Evolutionary conservation across 2,888 invertebrate species (phyloP), one percentile per base, ranked within the genome.

Genomic region (Noctua janthina): DNA sequence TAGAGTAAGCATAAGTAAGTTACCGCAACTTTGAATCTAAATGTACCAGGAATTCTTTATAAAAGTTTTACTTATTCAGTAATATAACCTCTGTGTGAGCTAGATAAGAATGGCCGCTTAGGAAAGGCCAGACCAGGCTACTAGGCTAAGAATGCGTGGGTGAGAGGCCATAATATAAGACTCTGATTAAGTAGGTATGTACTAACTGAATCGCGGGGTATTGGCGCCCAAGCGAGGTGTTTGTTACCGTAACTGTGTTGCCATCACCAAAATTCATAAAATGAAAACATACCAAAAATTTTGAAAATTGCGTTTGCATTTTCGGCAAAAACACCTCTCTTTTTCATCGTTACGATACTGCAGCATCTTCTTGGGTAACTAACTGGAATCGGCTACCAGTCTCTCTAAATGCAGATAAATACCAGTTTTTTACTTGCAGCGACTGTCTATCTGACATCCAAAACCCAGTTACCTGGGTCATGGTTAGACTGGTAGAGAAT

Each of bases 1-100:
- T 54, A 74, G 77, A 85, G 84, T 84, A 81, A 86, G 83, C 82
- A 83, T 85, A 83, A 79, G 76, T 71, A 82, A 85, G 86, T 90
- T 86, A 76, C 59, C 54, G 23, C 56, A 86, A 84, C 82, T 82
- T 77, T 56, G 49, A 73, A 54, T 76, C 69, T 78, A 77, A 88
- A 80, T 79, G 78, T 75, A 76, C 72, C 39, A 46, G 39, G 86
- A 67, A 70, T 84, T 84, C 17, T 84, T 84, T 79, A 67, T 74
- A 51, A 56, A 78, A 79, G 76, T 78, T 77, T 78, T 66, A 79
- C 17, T 74, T 76, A 74, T 76, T 82, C 54, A 71, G 35, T 64
- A 66, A 56, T 69, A 56, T 62, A 56, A 66, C 35, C 35, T 43
- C 62, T 56, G 49, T 54, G 68, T 35, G 43, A n/a, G 29, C 64